Evolutionary conservation across 1,140 invertebrate species (phyloP).

Genomic region (Limonius californicus): DNA sequence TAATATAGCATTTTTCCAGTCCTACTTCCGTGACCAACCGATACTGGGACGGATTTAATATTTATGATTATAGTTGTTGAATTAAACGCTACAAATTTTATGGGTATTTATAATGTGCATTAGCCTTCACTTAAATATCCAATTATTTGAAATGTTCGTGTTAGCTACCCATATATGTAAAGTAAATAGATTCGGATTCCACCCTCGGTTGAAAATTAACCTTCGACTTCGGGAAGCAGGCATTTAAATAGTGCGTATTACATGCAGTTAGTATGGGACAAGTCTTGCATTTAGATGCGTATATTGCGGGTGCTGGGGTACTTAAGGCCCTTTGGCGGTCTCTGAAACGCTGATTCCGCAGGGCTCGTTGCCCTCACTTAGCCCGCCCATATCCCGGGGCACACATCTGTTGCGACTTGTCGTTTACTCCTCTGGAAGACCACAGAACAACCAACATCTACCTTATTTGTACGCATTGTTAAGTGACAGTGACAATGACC

Average conservation of each 20-base stretch:
- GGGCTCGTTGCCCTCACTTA: slow-evolving; percentile 17
- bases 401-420: slow-evolving; percentile 16
- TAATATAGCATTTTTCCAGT: too few species aligned
- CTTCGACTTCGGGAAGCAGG: slow-evolving; percentile 4
- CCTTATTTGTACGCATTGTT: slow-evolving; percentile 17
- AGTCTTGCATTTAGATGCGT: slow-evolving; percentile 30
- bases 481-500: slow-evolving; percentile 19
- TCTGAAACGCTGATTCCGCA: slow-evolving; percentile 17
- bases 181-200: not conserved
- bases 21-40: too few species aligned
- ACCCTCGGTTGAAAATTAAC: slow-evolving; percentile 8
- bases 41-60: too few species aligned
- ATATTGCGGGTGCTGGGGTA: slow-evolving; percentile 17
- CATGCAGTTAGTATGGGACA: slow-evolving; percentile 15
- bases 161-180: not conserved
- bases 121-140: too few species aligned
- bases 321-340: slow-evolving; percentile 16
- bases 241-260: slow-evolving; percentile 14
- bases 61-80: too few species aligned
- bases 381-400: not conserved
- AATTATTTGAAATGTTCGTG: not conserved
- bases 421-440: slow-evolving; percentile 1
- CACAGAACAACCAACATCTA: not conserved
- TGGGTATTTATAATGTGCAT: too few species aligned
- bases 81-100: too few species aligned